Percentiles rank a stretch among this genome's conserved stretches.
Conservation (phyloP, 2,797 vertebrate genomes). For the Phataginus tricuspis region DNA sequence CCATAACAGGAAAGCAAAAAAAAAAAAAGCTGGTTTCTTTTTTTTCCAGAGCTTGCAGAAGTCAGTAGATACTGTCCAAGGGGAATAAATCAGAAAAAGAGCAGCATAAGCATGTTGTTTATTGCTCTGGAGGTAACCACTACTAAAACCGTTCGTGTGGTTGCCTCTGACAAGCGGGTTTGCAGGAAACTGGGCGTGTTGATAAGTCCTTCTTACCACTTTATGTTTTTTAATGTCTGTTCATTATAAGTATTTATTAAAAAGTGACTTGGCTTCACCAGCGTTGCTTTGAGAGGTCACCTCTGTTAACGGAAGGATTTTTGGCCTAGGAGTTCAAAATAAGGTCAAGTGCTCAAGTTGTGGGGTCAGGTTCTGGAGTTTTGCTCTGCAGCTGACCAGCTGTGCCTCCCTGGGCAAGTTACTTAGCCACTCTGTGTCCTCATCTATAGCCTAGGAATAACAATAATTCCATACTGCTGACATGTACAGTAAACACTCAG, state of each 20-base stretch:
- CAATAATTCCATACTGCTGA: background rate
- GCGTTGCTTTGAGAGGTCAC: background rate
- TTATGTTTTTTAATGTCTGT: background rate
- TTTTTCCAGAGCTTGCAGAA: background rate
- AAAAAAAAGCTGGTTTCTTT: background rate
- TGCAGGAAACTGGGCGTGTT: background rate
- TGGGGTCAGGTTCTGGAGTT: background rate
- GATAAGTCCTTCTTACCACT: background rate
- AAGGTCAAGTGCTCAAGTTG: background rate
- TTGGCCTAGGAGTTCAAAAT: background rate
- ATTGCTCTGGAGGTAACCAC: background rate
- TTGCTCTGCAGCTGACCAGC: background rate
- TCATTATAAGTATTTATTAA: background rate
- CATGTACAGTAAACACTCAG: background rate
- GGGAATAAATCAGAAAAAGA: slow-evolving; percentile 45
- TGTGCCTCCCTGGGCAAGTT: background rate
- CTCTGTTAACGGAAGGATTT: background rate
- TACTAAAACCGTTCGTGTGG: background rate
- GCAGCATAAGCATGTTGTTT: background rate
- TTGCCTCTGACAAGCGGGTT: background rate
- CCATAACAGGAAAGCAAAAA: background rate
- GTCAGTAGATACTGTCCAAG: background rate
- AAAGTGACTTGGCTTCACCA: background rate
- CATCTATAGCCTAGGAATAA: background rate
- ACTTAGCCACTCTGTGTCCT: background rate